Base-by-base conservation (phyloP, 2,888 invertebrate species). In the Campoplex capitator region DNA sequence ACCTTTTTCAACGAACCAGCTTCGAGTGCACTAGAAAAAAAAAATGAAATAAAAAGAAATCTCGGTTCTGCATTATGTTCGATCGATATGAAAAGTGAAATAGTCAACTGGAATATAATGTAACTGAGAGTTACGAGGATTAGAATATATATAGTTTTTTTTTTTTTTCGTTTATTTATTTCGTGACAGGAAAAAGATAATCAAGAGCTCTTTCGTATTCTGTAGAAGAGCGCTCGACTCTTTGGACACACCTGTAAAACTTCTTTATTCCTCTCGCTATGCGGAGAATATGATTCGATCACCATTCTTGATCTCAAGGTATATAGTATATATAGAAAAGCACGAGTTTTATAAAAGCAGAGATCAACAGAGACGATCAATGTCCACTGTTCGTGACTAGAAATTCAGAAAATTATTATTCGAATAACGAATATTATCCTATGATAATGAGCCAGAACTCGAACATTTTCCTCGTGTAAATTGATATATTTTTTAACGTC, bases 1-100 rank as follows among this genome's bases (percentile, higher is more conserved):
- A 70, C 80, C 80, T 73, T 62, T 73, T 80, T 48, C 71, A 62
- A 73, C 65, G 42, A 75, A 62, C 45, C 32, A 62, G 75, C n/a
- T 62, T 75, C 18, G n/a, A 62, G 45, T 62, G 28, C 3, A 32
- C 75, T 32, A 18, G 45, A 45, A 75, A 75, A 58, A 58, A 16
- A 42, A 45, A 8, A 58, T 51, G 38, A 38, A 16, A 4, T 6
- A 32, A 23, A 28, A 58, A 32, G 38, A 6, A 32, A 32, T 62
- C 62, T 62, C 16, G 32, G 16, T 32, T 62, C 32, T 18, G 51
- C 18, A 71, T 51, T 18, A 28, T 3, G 18, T 32, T 38, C 32
- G 16, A n/a, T 51, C 32, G 35, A 32, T 32, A 3, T 18, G 4
- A 51, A 71, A 51, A 71, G 6, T 18, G 11, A 51, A 71, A 51